Evolutionary conservation across 1,140 invertebrate genomes (phyloP).

Genomic region (Pseudomyrmex flavicornis): DNA sequence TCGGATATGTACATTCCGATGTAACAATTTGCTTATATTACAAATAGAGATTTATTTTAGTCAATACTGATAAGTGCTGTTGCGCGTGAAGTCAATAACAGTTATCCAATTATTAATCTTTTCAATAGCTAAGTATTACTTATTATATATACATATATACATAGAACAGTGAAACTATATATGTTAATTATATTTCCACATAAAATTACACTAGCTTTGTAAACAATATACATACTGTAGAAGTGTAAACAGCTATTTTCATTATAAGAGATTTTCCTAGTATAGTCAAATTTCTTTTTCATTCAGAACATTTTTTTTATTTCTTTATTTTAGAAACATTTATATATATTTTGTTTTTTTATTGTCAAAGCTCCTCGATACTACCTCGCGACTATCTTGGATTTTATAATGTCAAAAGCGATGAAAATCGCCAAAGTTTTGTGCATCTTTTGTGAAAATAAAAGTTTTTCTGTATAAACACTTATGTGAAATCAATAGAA

Average conservation of each 20-base stretch:
- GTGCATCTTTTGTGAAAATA: too few species aligned
- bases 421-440: too few species aligned
- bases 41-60: slow-evolving; percentile 23
- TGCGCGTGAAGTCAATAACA: background rate
- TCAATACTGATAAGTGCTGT: background rate
- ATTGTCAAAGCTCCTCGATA: too few species aligned
- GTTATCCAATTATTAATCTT: slow-evolving; percentile 37
- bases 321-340: too few species aligned
- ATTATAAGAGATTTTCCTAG: slow-evolving; percentile 21
- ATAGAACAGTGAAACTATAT: slow-evolving; percentile 26
- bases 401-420: too few species aligned
- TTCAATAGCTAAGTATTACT: slow-evolving; percentile 35
- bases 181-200: slow-evolving; percentile 35
- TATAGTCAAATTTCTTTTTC: too few species aligned
- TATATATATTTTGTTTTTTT: too few species aligned
- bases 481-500: too few species aligned
- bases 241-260: slow-evolving; percentile 47
- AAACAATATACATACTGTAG: slow-evolving; percentile 45
- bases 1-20: slow-evolving; percentile 47
- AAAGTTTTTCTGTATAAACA: too few species aligned
- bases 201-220: slow-evolving; percentile 53
- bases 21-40: slow-evolving; percentile 35
- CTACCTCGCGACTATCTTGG: too few species aligned
- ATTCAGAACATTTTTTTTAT: too few species aligned
- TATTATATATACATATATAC: slow-evolving; percentile 52